Evolutionary conservation across 2,113 vertebrate species (phyloP), one percentile per base, ranked within the genome.

Genomic region (Corvus cornix): DNA sequence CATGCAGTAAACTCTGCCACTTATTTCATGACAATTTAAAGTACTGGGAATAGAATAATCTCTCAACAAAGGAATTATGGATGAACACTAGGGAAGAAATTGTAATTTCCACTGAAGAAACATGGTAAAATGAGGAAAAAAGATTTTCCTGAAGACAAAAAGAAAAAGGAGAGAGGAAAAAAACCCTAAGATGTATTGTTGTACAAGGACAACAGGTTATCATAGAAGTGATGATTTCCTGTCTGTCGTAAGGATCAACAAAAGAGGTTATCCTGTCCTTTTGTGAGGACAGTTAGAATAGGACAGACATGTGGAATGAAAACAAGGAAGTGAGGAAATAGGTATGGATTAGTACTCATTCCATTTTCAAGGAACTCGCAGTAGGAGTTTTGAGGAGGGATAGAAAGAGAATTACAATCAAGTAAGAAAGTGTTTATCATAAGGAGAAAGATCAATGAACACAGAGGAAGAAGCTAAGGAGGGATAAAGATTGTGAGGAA

Each of bases 111-210:
- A 41, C 9, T 39, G 30, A 51, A 74, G 30, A 80, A 84, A 66
- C 3, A 51, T 48, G 4, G 19, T 46, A 70, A 76, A 67, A 55
- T 31, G 4, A 81, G 46, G 2, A 64, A 37, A 15, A 74, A 84
- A 39, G 2, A 18, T 72, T 78, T 90, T 82, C 13, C 48, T 75
- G 60, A 91, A 58, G 7, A n/a, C 7, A 15, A 72, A 83, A 20
- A 51, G 6, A 55, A 67, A 16, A n/a, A 51, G 2, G 13, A 31
- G 7, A 53, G 6, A 16, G 23, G 3, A 5, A 51, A 33, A 21
- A 21, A 4, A 1, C 1, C 19, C 16, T 19, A 15, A 33, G 2
- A 22, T 8, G 7, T 5, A 31, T 31, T n/a, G 7, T 27, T 82
- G 7, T 48, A 33, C 17, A 73, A 51, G 22, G 22, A 76, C 41